Conservation (phyloP, 2,113 vertebrate species). For the Campylomormyrus tamandua region DNA sequence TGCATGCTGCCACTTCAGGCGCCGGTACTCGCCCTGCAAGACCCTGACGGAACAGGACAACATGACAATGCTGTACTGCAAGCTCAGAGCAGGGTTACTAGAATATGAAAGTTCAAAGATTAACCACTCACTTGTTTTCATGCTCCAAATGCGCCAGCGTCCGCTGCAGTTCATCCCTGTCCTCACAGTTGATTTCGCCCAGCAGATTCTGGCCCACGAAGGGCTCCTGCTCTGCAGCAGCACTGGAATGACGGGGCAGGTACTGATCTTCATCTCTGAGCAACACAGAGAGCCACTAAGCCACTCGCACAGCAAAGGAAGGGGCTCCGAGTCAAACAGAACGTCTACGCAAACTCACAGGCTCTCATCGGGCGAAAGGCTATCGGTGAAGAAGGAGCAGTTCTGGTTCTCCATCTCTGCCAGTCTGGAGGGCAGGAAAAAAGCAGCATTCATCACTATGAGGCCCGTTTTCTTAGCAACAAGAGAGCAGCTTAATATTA, state of each 20-base stretch:
- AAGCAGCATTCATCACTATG: background rate
- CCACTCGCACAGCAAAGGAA: background rate
- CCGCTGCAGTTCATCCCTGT: conserved; percentile 66
- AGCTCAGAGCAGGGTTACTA: too few relatives aligned
- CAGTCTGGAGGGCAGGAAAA: conserved; percentile 48
- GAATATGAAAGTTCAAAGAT: too few relatives aligned
- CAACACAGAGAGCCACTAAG: background rate
- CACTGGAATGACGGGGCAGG: conserved; percentile 67
- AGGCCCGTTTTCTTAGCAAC: background rate
- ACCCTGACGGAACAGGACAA: conserved; percentile 48
- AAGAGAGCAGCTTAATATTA: background rate
- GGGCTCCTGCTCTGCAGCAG: conserved; percentile 62
- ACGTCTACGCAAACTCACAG: conserved; percentile 57
- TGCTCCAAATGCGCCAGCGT: conserved; percentile 70
- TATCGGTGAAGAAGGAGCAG: conserved; percentile 74
- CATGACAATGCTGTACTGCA: too few relatives aligned
- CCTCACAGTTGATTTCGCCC: conserved; percentile 44
- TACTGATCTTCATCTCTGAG: conserved; percentile 75
- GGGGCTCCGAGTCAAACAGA: background rate
- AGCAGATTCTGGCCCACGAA: conserved; percentile 47
- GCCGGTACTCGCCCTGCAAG: conserved; percentile 71
- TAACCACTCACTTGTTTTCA: conserved; percentile 64
- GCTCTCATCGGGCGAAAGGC: conserved; percentile 73
- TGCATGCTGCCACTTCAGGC: conserved; percentile 73
- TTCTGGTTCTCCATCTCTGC: conserved; percentile 79